These are phyloP conservation scores for Anguilla anguilla DNA, from an alignment of 2,797 vertebrate species.

Conservation along the genomic window DNA sequence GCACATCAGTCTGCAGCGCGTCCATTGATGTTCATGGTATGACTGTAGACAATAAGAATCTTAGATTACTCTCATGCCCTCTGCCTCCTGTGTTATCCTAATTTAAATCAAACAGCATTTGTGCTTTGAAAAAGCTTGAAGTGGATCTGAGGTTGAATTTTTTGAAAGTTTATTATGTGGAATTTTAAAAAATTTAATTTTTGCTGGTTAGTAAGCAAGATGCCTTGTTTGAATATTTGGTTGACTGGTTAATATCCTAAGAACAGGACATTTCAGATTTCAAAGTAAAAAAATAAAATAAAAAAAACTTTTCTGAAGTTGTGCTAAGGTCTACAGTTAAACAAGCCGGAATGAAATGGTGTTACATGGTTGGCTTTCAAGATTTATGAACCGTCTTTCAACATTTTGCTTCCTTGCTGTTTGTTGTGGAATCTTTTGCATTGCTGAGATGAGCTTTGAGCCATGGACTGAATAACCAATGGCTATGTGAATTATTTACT, in stretches of 20 bases:
- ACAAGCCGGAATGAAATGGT: too few species aligned
- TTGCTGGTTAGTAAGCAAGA: too few species aligned
- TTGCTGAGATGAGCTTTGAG: background rate
- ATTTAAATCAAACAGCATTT: conserved; percentile 1
- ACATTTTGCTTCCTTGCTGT: background rate
- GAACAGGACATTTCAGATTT: too few species aligned
- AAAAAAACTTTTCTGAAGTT: too few species aligned
- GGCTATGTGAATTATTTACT: background rate
- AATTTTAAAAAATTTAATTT: too few species aligned
- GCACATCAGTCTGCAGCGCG: background rate
- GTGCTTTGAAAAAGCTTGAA: background rate
- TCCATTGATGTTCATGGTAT: background rate
- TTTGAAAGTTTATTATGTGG: too few species aligned
- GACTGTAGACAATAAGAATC: background rate
- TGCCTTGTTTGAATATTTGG: too few species aligned
- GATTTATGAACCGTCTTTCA: conserved; percentile 1
- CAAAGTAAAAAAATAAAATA: too few species aligned
- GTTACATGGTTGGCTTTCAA: background rate
- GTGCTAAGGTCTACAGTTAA: too few species aligned
- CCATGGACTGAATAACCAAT: background rate
- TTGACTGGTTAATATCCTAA: too few species aligned
- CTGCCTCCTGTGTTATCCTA: background rate
- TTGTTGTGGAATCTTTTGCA: background rate
- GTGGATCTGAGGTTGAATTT: background rate
- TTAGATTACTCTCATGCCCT: background rate